Percentiles rank a stretch among this genome's conserved stretches.
phyloP scores from a whole-genome alignment of 1,140 invertebrate species.

The Helicoverpa zea region DNA sequence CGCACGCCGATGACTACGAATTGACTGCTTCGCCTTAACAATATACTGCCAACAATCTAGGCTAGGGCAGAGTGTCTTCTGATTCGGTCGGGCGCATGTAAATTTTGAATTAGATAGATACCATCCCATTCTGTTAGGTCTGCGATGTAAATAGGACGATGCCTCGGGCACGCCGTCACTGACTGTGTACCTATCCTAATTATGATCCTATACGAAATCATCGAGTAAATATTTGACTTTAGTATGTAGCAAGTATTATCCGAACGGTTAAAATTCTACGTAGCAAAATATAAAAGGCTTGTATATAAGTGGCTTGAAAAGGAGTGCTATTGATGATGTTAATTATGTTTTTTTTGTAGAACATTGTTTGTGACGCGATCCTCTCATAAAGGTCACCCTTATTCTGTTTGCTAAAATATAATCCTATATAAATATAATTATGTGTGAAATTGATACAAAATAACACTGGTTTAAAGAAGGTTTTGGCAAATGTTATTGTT shows the following conservation, averaged over 20 bases:
- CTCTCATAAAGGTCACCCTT: not conserved
- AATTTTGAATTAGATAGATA: slow-evolving; percentile 55
- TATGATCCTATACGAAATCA: slow-evolving; percentile 44
- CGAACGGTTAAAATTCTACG: slow-evolving; percentile 33
- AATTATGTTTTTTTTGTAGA: slow-evolving; percentile 2
- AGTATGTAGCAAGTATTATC: slow-evolving; percentile 51
- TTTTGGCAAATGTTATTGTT: slow-evolving; percentile 18
- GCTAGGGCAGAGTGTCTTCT: slow-evolving; percentile 69
- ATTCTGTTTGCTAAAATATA: not conserved
- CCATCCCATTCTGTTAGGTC: slow-evolving; percentile 53
- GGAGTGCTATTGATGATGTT: slow-evolving; percentile 11
- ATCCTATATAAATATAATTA: not conserved
- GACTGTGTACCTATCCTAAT: slow-evolving; percentile 51
- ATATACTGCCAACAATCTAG: slow-evolving; percentile 65
- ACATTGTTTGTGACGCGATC: slow-evolving; percentile 16
- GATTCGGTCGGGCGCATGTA: slow-evolving; percentile 63
- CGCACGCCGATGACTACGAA: slow-evolving; percentile 66
- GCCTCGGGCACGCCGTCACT: slow-evolving; percentile 57
- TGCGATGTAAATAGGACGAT: slow-evolving; percentile 71
- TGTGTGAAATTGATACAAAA: slow-evolving; percentile 9
- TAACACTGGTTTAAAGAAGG: slow-evolving; percentile 46
- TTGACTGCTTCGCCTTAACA: slow-evolving; percentile 73
- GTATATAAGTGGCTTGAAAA: slow-evolving; percentile 40
- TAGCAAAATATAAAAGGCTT: slow-evolving; percentile 33
- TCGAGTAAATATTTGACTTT: slow-evolving; percentile 49